Base-by-base conservation (phyloP, 2,797 vertebrate genomes). In the Pipistrellus pipistrellus region DNA sequence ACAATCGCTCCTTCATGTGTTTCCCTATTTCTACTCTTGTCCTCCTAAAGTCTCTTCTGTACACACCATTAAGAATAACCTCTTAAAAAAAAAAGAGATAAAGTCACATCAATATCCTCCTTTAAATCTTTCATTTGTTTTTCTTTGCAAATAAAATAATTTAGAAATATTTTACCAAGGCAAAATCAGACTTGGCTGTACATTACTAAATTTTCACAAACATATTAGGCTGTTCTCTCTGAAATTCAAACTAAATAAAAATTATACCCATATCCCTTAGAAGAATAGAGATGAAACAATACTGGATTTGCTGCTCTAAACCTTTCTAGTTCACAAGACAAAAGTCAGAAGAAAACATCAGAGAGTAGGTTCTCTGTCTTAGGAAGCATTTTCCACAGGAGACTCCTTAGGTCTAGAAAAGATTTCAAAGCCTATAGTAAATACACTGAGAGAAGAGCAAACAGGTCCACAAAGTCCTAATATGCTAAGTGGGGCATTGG, bases 231-330 rank as follows among this genome's bases (percentile, higher is more conserved):
- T 86, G 15, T 82, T 88, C 44, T 91, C 73, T 51, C 4, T 85
- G 51, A 94, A 91, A 90, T 90, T 82, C 81, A 94, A 91, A 82
- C 35, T 78, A 82, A 94, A 87, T 66, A 30, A 69, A 85, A 91
- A 89, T 46, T 21, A 38, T 35, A 85, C 25, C 71, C 44, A 32
- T 81, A 85, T 80, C 48, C 66, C 71, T 95, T 81, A 90, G 30
- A 64, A 46, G 55, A 88, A 57, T 88, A 27, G 85, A 57, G 17
- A 76, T 76, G 83, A 84, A 95, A 91, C 48, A 78, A 85, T 9
- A 32, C n/a, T 9, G n/a, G 27, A 30, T 78, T 89, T 82, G 20
- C 11, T 9, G 51, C 59, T 93, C 32, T 55, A 88, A 90, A n/a
- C 66, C 51, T 82, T 95, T 90, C 57, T 76, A 51, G 51, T 93